Percentiles rank a stretch among this genome's conserved stretches.
These are phyloP conservation scores for Tiliqua scincoides DNA, from an alignment of 2,113 vertebrate species.

Conservation along the genomic window DNA sequence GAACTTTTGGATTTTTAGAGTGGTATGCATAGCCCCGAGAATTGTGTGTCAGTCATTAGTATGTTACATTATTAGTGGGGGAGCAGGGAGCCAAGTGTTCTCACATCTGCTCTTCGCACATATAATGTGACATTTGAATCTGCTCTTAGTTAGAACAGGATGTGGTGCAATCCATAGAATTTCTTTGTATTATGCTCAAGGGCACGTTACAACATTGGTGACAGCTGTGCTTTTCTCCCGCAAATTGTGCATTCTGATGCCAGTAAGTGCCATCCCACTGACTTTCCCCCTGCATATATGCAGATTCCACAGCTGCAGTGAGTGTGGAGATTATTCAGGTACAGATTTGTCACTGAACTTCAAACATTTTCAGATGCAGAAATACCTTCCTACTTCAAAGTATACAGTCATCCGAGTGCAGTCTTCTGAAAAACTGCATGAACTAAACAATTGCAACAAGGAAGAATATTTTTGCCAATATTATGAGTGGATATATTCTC, in stretches of 20 bases:
- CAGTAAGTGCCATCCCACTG: slow-evolving; percentile 16
- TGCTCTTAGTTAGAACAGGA: slow-evolving; percentile 28
- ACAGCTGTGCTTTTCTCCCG: slow-evolving; percentile 44
- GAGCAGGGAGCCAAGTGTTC: not conserved
- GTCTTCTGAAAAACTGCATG: slow-evolving; percentile 3
- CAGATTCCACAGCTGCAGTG: not conserved
- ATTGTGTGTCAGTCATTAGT: not conserved
- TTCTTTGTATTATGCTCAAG: slow-evolving; percentile 53
- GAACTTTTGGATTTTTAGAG: not conserved
- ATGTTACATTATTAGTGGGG: not conserved
- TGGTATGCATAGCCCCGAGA: not conserved
- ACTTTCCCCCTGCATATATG: slow-evolving; percentile 2
- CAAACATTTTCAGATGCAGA: slow-evolving; percentile 13
- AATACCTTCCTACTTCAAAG: not conserved
- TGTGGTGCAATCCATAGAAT: slow-evolving; percentile 55
- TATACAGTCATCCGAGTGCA: not conserved
- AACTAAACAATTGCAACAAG: slow-evolving; percentile 28
- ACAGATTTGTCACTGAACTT: not conserved
- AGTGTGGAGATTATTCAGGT: slow-evolving; percentile 14
- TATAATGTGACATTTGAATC: not conserved
- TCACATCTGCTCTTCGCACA: not conserved
- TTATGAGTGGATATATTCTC: not conserved
- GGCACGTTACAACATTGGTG: slow-evolving; percentile 29
- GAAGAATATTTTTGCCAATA: not conserved
- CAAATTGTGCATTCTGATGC: slow-evolving; percentile 28